phyloP scores from a whole-genome alignment of 2,113 vertebrate species.

The Corythoichthys intestinalis region DNA sequence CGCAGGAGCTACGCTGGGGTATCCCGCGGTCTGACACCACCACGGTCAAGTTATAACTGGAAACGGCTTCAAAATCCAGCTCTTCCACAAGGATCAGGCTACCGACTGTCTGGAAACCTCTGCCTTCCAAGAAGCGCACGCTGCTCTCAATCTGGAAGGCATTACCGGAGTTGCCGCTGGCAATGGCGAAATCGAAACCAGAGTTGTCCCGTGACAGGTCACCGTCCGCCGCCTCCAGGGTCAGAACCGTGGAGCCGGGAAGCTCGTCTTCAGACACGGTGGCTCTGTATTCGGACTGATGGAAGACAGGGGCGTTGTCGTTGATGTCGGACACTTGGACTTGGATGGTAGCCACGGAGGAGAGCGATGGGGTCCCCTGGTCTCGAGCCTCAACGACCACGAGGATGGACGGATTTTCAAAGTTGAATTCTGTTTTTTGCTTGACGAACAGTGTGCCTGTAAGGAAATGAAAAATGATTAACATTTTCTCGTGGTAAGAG shows the following conservation, averaged over 20 bases:
- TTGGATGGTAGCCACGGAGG: constrained; percentile 80
- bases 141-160: constrained; percentile 92
- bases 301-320: constrained; percentile 86
- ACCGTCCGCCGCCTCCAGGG: constrained; percentile 79
- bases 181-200: constrained; percentile 87
- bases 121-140: constrained; percentile 76
- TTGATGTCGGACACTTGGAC: constrained; percentile 88
- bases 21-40: constrained; percentile 86
- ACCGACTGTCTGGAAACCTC: constrained; percentile 77
- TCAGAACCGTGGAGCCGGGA: constrained; percentile 85
- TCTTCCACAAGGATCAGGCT: constrained; percentile 84
- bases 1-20: constrained; percentile 81
- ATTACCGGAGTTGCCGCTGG: constrained; percentile 85
- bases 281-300: constrained; percentile 78
- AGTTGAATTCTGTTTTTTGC: constrained; percentile 72
- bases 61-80: constrained; percentile 85
- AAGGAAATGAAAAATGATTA: constrained; percentile 5
- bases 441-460: constrained; percentile 81
- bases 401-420: constrained; percentile 76
- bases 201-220: constrained; percentile 85
- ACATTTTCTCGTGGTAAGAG: neutral
- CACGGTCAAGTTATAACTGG: constrained; percentile 85
- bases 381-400: constrained; percentile 87
- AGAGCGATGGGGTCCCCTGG: constrained; percentile 78
- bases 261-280: constrained; percentile 82